These are phyloP conservation scores for Apamea anceps DNA, from an alignment of 2,888 invertebrate genomes.

Conservation along the genomic window DNA sequence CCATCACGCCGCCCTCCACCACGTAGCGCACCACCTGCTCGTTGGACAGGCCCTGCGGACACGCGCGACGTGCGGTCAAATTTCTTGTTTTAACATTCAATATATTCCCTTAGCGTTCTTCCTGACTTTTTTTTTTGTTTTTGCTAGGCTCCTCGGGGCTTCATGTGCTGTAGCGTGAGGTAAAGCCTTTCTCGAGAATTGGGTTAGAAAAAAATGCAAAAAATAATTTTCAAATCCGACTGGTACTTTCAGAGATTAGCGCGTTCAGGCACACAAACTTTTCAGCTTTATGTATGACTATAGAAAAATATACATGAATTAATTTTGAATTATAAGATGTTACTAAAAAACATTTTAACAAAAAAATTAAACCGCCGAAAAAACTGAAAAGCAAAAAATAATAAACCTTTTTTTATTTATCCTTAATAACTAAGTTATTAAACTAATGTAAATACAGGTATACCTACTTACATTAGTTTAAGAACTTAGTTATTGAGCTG, in stretches of 20 bases:
- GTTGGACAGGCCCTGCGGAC: slow-evolving; percentile 94
- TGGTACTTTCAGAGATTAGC: background rate
- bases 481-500: no score
- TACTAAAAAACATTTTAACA: background rate
- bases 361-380: no score
- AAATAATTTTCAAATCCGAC: background rate
- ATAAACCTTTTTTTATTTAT: no score
- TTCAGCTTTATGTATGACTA: no score
- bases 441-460: no score
- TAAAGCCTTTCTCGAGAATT: background rate
- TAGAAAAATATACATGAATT: no score
- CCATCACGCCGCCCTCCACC: slow-evolving; percentile 97
- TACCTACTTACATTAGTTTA: no score
- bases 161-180: no score
- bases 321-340: background rate
- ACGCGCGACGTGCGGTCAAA: no score
- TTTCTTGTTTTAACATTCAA: background rate
- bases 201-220: background rate
- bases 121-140: background rate
- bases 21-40: slow-evolving; percentile 98
- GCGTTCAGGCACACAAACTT: background rate
- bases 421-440: no score
- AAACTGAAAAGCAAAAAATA: no score
- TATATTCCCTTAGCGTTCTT: background rate
- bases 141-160: background rate